A percentile compares a stretch with the other conserved stretches of the same genome.
Conservation (phyloP, 64 coral and sea anemone genomes). For the Orbicella faveolata region DNA sequence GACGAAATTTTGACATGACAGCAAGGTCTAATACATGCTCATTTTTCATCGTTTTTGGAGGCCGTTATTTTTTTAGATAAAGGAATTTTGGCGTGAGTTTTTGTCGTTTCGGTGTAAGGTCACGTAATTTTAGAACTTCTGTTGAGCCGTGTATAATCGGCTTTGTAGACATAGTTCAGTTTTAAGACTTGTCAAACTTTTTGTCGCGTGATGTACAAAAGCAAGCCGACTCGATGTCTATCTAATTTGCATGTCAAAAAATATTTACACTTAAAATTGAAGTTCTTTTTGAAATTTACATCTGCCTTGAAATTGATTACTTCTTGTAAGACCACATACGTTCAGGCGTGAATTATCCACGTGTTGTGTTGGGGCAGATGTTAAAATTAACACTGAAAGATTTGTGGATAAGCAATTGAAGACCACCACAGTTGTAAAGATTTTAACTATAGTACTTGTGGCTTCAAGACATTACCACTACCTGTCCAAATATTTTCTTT, state of each 20-base stretch:
- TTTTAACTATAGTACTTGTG: neutral
- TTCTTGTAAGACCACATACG: neutral
- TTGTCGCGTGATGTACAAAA: neutral
- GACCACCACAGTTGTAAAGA: slow-evolving; percentile 1
- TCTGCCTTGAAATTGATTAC: slow-evolving; percentile 16
- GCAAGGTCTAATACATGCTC: neutral
- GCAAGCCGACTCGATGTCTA: neutral
- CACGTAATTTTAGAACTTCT: neutral
- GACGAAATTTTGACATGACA: neutral
- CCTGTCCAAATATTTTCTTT: slow-evolving; percentile 31
- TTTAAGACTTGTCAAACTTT: neutral
- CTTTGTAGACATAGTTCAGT: neutral
- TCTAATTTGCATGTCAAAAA: neutral
- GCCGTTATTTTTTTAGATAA: neutral
- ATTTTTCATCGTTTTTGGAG: neutral
- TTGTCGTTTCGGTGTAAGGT: neutral
- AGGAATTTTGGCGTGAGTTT: slow-evolving; percentile 5
- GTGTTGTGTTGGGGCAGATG: neutral
- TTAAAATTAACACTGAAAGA: neutral
- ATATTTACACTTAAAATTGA: neutral
- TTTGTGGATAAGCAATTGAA: neutral
- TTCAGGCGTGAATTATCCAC: slow-evolving; percentile 13
- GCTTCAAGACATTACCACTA: neutral
- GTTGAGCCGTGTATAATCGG: slow-evolving; percentile 2
- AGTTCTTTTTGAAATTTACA: neutral